These are phyloP conservation scores for Pseudochromis fuscus DNA, from an alignment of 2,797 vertebrate species.

Conservation along the genomic window DNA sequence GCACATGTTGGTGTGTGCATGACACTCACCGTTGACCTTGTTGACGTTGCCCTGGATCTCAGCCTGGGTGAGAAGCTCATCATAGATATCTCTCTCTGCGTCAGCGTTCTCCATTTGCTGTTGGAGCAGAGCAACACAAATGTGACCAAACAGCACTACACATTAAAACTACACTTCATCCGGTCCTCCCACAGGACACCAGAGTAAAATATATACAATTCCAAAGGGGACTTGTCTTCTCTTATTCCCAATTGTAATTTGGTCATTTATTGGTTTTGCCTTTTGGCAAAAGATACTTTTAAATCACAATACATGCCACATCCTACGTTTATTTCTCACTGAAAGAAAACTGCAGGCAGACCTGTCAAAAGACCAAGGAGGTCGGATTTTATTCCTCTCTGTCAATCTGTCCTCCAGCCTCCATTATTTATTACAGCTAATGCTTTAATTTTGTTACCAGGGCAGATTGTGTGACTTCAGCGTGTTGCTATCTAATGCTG, in stretches of 20 bases:
- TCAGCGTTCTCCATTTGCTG: conserved; percentile 89
- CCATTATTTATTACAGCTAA: too few relatives aligned
- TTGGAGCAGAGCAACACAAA: background rate
- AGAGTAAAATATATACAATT: background rate
- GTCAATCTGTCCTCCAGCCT: background rate
- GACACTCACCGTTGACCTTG: conserved; percentile 93
- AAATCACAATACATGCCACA: background rate
- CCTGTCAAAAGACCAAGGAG: background rate
- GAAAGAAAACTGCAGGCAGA: background rate
- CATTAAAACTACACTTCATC: background rate
- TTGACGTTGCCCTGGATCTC: conserved; percentile 98
- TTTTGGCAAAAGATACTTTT: background rate
- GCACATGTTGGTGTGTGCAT: too few relatives aligned
- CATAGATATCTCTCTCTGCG: conserved; percentile 93
- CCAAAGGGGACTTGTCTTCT: too few relatives aligned
- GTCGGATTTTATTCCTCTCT: background rate
- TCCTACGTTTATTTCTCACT: background rate
- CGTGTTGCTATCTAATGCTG: background rate
- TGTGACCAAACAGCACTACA: background rate
- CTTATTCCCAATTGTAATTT: background rate
- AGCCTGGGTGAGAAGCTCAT: conserved; percentile 97
- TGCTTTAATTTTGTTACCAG: background rate
- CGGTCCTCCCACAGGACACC: background rate
- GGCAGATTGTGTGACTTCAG: background rate
- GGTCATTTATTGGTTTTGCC: background rate